These are phyloP conservation scores for Limnodromus scolopaceus DNA, from an alignment of 2,797 vertebrate genomes.

Conservation along the genomic window DNA sequence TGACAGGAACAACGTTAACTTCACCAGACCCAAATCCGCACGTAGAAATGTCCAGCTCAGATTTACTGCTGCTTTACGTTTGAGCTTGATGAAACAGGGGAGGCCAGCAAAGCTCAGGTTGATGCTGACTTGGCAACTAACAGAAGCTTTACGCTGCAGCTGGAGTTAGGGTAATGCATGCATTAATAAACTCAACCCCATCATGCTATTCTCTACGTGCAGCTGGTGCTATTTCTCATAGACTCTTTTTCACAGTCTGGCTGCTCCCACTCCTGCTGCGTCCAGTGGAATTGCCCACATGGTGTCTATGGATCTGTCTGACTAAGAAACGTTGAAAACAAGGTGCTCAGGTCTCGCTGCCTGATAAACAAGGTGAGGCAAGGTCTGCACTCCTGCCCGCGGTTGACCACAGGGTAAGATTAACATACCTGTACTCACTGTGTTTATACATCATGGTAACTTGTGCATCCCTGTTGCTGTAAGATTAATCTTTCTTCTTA, in stretches of 20 bases:
- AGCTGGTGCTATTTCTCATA: not conserved
- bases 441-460: not conserved
- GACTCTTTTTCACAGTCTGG: not conserved
- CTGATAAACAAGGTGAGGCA: not conserved
- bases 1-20: not conserved
- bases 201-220: not conserved
- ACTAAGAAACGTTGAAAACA: not conserved
- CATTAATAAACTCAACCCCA: not conserved
- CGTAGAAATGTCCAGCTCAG: not conserved
- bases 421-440: not conserved
- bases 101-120: not conserved
- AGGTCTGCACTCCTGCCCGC: not conserved
- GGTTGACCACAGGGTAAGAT: not conserved
- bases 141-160: not conserved
- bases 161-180: not conserved
- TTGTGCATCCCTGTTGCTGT: not conserved
- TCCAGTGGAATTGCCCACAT: not conserved
- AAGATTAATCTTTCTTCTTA: not conserved
- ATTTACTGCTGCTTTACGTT: not conserved
- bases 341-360: not conserved
- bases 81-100: accelerated
- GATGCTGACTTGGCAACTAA: not conserved
- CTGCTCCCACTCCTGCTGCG: not conserved
- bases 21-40: not conserved
- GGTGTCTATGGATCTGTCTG: not conserved